Evolutionary conservation across 2,113 vertebrate genomes (phyloP).

Genomic region (Pelobates fuscus): DNA sequence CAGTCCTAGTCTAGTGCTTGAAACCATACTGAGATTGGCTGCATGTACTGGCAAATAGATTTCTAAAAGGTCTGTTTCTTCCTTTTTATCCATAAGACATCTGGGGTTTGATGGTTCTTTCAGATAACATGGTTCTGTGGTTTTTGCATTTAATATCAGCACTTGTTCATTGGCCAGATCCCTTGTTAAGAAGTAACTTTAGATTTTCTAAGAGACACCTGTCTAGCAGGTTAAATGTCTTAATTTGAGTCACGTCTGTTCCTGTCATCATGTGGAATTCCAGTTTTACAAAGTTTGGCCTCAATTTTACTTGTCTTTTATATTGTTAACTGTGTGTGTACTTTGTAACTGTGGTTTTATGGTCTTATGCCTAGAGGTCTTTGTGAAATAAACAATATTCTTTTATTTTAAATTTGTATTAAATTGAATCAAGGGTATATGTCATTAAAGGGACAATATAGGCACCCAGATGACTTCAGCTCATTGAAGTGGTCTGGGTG

Average conservation of each 20-base stretch:
- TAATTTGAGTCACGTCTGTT: slow-evolving; percentile 24
- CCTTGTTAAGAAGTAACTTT: slow-evolving; percentile 24
- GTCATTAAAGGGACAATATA: no score
- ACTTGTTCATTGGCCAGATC: slow-evolving; percentile 21
- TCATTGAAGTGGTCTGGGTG: no score
- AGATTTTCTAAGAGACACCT: slow-evolving; percentile 35
- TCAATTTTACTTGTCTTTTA: neutral
- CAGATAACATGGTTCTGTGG: slow-evolving; percentile 25
- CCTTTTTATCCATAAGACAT: slow-evolving; percentile 9
- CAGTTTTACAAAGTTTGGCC: slow-evolving; percentile 31
- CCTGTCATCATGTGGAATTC: slow-evolving; percentile 38
- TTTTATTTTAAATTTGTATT: no score
- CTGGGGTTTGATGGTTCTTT: slow-evolving; percentile 31
- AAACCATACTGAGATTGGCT: no score
- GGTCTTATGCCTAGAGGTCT: no score
- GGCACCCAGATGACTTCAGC: no score
- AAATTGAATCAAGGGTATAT: no score
- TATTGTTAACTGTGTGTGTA: neutral
- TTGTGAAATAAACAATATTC: no score
- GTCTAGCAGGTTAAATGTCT: slow-evolving; percentile 27
- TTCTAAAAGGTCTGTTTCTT: no score
- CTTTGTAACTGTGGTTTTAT: no score
- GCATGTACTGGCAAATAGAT: no score
- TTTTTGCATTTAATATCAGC: slow-evolving; percentile 21
- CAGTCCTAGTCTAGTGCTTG: no score